phyloP scores from a whole-genome alignment of 2,797 vertebrate genomes.

The Phataginus tricuspis region DNA sequence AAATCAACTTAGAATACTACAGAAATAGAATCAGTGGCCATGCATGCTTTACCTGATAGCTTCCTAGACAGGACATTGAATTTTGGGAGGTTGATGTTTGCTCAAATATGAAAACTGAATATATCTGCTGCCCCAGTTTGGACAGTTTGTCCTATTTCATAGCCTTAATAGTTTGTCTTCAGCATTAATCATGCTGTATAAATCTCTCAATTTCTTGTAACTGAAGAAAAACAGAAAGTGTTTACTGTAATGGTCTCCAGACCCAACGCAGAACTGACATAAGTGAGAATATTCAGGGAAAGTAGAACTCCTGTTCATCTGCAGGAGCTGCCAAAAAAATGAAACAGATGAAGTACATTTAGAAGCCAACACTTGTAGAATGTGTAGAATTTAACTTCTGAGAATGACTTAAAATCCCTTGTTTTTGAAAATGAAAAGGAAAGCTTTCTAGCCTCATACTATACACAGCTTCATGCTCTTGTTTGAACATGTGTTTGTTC shows the following conservation, averaged over 20 bases:
- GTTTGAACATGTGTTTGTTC: background rate
- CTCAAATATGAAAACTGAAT: background rate
- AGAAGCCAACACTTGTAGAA: background rate
- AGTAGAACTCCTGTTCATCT: background rate
- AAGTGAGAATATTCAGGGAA: background rate
- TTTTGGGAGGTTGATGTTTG: conserved; percentile 8
- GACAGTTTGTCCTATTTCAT: conserved; percentile 22
- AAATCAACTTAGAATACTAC: background rate
- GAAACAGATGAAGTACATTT: background rate
- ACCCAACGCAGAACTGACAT: background rate
- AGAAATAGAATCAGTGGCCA: background rate
- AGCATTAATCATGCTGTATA: background rate
- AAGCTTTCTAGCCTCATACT: background rate
- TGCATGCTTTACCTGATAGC: background rate
- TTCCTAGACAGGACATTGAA: background rate
- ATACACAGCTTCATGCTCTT: background rate
- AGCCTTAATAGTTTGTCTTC: background rate
- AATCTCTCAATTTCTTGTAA: conserved; percentile 59
- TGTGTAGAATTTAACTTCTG: background rate
- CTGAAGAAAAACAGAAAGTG: background rate
- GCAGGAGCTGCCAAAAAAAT: background rate
- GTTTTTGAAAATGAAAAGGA: background rate
- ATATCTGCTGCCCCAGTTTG: background rate
- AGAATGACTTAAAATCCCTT: background rate
- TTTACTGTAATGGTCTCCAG: background rate